Evolutionary conservation across 2,888 invertebrate species (phyloP).

Genomic region (Creontiades dilutus): DNA sequence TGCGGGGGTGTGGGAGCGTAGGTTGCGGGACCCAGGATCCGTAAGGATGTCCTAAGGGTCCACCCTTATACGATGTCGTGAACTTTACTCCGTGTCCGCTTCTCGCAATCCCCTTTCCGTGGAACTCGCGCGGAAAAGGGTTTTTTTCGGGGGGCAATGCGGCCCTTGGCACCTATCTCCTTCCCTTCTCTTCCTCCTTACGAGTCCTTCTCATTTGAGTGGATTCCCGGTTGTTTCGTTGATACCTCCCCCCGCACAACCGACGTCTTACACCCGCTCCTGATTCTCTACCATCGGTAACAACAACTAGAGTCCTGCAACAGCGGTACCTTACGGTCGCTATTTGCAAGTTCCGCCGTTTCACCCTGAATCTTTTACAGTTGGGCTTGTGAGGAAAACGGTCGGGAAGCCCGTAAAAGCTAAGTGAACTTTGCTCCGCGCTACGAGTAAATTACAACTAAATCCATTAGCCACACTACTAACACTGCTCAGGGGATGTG

Average conservation of each 20-base stretch:
- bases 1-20: constrained; percentile 22
- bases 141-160: constrained; percentile 19
- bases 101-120: constrained; percentile 56
- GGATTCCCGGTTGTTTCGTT: constrained; percentile 16
- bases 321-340: constrained; percentile 25
- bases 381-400: neutral
- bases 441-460: constrained; percentile 35
- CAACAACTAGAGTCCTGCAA: neutral
- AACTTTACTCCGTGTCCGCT: constrained; percentile 45
- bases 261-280: neutral
- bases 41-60: constrained; percentile 62
- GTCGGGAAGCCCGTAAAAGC: constrained; percentile 29
- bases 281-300: neutral
- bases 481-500: neutral
- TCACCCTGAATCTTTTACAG: constrained; percentile 11
- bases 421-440: constrained; percentile 1
- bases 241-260: neutral
- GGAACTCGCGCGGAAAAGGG: constrained; percentile 28
- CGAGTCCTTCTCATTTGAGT: constrained; percentile 21
- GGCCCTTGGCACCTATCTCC: constrained; percentile 32
- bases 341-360: constrained; percentile 49
- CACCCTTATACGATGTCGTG: constrained; percentile 61
- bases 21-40: neutral
- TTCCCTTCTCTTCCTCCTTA: neutral
- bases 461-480: constrained; percentile 4